Conservation (phyloP, 2,113 vertebrate species). For the Notarius quadriscutis region DNA sequence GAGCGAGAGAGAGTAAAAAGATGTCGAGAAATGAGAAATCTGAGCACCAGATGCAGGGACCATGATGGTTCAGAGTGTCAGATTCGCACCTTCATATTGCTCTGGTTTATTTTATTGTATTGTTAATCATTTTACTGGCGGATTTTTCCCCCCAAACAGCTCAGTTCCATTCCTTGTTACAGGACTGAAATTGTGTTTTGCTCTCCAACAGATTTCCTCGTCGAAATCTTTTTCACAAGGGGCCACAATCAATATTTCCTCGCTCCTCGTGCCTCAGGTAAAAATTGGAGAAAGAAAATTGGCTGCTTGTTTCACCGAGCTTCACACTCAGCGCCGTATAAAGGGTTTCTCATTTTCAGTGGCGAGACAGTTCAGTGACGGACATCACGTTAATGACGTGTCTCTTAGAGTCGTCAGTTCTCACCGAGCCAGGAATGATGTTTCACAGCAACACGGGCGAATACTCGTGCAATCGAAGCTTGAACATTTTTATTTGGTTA, state of each 20-base stretch:
- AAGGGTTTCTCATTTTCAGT: neutral
- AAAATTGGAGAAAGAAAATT: conserved; percentile 10
- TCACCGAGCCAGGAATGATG: neutral
- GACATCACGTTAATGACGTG: neutral
- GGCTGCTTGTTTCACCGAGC: neutral
- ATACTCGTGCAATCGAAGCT: neutral
- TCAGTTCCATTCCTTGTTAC: conserved; percentile 6
- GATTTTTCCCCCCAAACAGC: neutral
- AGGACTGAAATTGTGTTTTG: conserved; percentile 12
- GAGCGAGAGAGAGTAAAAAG: neutral
- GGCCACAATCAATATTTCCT: neutral
- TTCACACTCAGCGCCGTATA: neutral
- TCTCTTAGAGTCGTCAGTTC: neutral
- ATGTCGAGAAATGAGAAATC: neutral
- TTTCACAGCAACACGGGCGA: too few species aligned
- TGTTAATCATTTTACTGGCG: neutral
- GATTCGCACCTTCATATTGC: conserved; percentile 36
- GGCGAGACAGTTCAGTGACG: neutral
- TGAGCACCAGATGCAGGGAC: conserved; percentile 31
- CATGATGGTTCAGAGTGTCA: conserved; percentile 45
- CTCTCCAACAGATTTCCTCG: neutral
- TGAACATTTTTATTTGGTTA: neutral
- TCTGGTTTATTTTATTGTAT: neutral
- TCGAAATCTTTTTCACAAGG: neutral
- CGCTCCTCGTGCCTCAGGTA: neutral